Percentiles rank a stretch among this genome's conserved stretches.
Evolutionary conservation across 2,113 vertebrate genomes (phyloP).

Genomic region (Riparia riparia): DNA sequence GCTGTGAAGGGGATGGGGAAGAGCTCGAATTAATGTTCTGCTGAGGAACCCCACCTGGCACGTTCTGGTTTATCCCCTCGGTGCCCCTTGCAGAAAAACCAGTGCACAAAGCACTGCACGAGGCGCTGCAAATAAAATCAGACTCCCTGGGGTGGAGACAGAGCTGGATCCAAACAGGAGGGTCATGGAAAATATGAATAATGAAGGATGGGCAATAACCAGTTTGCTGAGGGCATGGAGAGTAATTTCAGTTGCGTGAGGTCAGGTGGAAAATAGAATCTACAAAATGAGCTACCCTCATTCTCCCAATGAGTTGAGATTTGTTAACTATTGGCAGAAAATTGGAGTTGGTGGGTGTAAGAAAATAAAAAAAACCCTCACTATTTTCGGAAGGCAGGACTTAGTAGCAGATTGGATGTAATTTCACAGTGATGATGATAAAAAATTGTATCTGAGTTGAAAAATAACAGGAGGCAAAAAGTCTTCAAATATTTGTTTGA

Average conservation of each 20-base stretch:
- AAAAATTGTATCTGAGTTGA: not conserved
- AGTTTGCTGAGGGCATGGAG: not conserved
- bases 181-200: not conserved
- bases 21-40: not conserved
- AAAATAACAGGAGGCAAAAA: not conserved
- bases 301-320: not conserved
- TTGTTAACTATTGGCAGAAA: not conserved
- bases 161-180: not conserved
- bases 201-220: not conserved
- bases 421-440: not conserved
- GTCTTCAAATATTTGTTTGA: not conserved
- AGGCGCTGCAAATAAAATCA: not conserved
- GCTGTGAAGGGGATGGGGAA: not conserved
- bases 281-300: not conserved
- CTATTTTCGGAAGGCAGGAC: not conserved
- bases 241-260: not conserved
- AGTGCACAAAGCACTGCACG: rapidly evolving
- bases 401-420: not conserved
- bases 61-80: not conserved
- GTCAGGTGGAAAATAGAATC: rapidly evolving
- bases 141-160: not conserved
- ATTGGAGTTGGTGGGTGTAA: not conserved
- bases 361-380: not conserved
- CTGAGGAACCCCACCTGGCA: not conserved
- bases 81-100: not conserved